Percentiles rank a stretch among this genome's conserved stretches.
Conservation (phyloP, 1,140 invertebrate species). For the Temnothorax nylanderi region DNA sequence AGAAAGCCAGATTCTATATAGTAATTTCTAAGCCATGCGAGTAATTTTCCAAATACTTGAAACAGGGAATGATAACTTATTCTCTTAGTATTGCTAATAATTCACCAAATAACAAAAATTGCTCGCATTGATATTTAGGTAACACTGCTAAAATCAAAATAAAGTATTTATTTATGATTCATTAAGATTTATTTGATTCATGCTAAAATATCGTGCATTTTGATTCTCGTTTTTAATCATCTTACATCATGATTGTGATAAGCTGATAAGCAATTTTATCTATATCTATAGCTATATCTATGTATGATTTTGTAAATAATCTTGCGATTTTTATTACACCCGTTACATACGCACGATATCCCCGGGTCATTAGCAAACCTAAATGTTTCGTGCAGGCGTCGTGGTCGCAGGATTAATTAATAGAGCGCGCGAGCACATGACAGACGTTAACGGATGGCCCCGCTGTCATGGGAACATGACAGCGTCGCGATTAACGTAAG, state of each 20-base stretch:
- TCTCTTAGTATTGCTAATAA: neutral
- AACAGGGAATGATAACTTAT: neutral
- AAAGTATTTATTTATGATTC: neutral
- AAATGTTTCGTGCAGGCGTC: conserved; percentile 40
- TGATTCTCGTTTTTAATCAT: neutral
- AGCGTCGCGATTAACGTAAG: conserved; percentile 46
- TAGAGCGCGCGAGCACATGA: conserved; percentile 25
- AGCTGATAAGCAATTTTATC: neutral
- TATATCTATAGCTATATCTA: no score
- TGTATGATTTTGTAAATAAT: conserved; percentile 15
- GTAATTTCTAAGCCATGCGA: neutral
- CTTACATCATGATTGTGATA: neutral
- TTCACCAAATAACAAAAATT: neutral
- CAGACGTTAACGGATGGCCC: conserved; percentile 39
- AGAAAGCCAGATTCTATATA: neutral
- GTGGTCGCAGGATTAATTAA: conserved; percentile 37
- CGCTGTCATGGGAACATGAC: conserved; percentile 25
- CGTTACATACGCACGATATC: neutral
- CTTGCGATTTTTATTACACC: neutral
- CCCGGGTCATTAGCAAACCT: conserved; percentile 35
- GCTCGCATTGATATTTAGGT: neutral
- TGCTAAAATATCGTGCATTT: no score
- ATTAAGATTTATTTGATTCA: neutral
- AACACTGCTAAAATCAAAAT: neutral
- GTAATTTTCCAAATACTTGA: neutral